A percentile compares a stretch with the other conserved stretches of the same genome.
Conservation (phyloP, 1,140 invertebrate genomes). For the Drosophila parvula region DNA sequence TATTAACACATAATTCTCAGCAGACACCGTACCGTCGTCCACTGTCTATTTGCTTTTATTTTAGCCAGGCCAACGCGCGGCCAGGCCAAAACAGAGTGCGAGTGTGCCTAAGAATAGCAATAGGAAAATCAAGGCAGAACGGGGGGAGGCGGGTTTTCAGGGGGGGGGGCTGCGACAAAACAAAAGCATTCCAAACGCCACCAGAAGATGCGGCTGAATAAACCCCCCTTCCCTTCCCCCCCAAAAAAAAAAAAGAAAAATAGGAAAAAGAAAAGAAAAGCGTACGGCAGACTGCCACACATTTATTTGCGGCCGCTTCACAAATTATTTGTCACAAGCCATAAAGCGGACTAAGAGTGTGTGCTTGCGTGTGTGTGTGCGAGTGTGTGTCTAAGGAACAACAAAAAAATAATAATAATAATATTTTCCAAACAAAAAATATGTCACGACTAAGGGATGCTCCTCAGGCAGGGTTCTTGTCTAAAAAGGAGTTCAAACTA, state of each 20-base stretch:
- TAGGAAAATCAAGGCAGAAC: background rate
- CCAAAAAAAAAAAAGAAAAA: background rate
- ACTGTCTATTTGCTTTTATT: conserved; percentile 63
- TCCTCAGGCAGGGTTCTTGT: background rate
- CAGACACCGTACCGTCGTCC: conserved; percentile 51
- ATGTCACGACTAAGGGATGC: background rate
- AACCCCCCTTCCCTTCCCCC: conserved; percentile 4
- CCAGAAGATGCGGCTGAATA: conserved; percentile 51
- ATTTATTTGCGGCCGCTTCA: conserved; percentile 79
- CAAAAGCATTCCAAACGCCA: conserved; percentile 75
- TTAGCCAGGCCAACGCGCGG: conserved; percentile 51
- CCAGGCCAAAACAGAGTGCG: conserved; percentile 47
- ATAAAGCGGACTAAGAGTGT: conserved; percentile 63
- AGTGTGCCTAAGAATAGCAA: conserved; percentile 44
- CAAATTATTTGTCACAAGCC: conserved; percentile 80
- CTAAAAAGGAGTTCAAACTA: too few relatives aligned
- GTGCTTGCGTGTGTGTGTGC: conserved; percentile 10
- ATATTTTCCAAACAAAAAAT: background rate
- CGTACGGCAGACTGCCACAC: conserved; percentile 46
- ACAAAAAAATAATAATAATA: conserved; percentile 5
- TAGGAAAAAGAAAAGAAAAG: conserved; percentile 1
- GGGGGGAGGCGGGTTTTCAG: background rate
- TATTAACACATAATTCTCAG: conserved; percentile 79
- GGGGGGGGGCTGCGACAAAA: conserved; percentile 26
- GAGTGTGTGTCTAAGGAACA: conserved; percentile 16